Conservation (phyloP, 2,113 vertebrate species). For the Xiphophorus hellerii region DNA sequence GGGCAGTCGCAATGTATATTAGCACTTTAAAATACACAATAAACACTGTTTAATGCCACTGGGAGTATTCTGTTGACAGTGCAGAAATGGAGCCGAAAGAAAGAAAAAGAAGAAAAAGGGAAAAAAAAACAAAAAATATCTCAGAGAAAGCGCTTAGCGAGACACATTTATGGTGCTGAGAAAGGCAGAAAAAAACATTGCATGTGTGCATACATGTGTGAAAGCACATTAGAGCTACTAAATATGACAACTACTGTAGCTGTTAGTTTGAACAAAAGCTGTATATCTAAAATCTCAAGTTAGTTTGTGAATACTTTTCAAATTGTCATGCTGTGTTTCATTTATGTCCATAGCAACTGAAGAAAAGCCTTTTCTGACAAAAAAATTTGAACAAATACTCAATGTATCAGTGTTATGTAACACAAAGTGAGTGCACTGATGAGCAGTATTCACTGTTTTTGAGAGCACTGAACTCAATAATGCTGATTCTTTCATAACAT, state of each 20-base stretch:
- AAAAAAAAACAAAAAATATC: slow-evolving; percentile 12
- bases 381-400: neutral
- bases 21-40: slow-evolving; percentile 30
- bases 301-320: neutral
- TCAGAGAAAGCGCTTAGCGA: slow-evolving; percentile 34
- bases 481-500: too few species aligned
- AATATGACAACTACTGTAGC: slow-evolving; percentile 11
- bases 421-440: too few species aligned
- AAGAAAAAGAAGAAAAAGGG: slow-evolving; percentile 20
- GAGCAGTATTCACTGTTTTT: too few species aligned
- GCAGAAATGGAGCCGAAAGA: slow-evolving; percentile 48
- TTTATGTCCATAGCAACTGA: neutral
- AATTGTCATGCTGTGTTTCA: neutral
- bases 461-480: too few species aligned
- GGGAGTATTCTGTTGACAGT: slow-evolving; percentile 47
- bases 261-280: slow-evolving; percentile 28
- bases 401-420: too few species aligned
- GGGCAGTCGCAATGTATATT: slow-evolving; percentile 19
- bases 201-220: slow-evolving; percentile 8
- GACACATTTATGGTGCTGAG: slow-evolving; percentile 50
- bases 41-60: slow-evolving; percentile 40
- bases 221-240: slow-evolving; percentile 10
- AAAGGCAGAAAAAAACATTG: slow-evolving; percentile 45
- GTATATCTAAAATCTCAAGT: slow-evolving; percentile 26
- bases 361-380: neutral